These are phyloP conservation scores for Crotophaga sulcirostris DNA, from an alignment of 2,113 vertebrate species.

Conservation along the genomic window DNA sequence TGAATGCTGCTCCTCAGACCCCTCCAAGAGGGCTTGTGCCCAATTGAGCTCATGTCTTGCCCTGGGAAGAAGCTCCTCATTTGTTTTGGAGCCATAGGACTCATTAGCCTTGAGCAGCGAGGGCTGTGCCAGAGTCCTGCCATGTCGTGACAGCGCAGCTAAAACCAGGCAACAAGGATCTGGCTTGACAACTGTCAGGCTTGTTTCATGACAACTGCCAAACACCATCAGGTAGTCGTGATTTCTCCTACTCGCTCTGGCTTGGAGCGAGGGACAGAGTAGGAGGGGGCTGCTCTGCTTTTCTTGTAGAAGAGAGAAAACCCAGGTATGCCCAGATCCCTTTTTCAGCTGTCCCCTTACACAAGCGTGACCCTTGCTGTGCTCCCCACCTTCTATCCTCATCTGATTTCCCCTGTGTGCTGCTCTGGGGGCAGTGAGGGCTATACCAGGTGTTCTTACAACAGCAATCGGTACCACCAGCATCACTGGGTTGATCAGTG, in stretches of 20 bases:
- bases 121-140: not conserved
- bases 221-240: constrained; percentile 44
- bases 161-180: not conserved
- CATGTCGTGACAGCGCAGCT: not conserved
- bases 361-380: rapidly evolving
- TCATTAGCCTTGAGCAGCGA: not conserved
- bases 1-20: not conserved
- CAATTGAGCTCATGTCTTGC: not conserved
- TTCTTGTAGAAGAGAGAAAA: not conserved
- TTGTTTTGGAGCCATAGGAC: not conserved
- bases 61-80: rapidly evolving
- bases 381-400: not conserved
- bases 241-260: constrained; percentile 56
- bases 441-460: not conserved
- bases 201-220: not conserved
- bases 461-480: not conserved
- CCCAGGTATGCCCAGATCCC: not conserved
- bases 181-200: not conserved
- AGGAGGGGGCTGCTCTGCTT: constrained; percentile 36
- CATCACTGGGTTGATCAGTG: not conserved
- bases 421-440: not conserved
- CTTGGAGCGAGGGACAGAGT: constrained; percentile 30
- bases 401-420: too few species aligned
- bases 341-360: not conserved
- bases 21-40: not conserved